phyloP scores from a whole-genome alignment of 2,888 invertebrate genomes.

The Pheosia tremula region DNA sequence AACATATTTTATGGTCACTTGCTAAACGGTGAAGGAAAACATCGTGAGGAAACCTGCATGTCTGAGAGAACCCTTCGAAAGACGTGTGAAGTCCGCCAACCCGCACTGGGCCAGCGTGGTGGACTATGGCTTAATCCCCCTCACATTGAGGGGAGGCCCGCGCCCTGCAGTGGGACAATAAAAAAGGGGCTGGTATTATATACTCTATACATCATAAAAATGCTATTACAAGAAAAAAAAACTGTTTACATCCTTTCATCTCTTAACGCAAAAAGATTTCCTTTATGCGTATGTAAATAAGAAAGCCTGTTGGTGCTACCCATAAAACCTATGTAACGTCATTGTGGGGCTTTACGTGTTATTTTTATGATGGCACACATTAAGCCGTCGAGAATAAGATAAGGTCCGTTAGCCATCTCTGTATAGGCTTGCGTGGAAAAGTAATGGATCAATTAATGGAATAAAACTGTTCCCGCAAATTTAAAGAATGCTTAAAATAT shows the following conservation, averaged over 20 bases:
- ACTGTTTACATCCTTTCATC: slow-evolving; percentile 25
- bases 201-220: background rate
- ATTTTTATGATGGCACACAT: slow-evolving; percentile 31
- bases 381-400: slow-evolving; percentile 33
- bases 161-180: no score
- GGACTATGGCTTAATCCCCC: no score
- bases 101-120: no score
- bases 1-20: no score
- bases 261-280: slow-evolving; percentile 35
- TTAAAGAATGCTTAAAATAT: background rate
- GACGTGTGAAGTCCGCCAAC: no score
- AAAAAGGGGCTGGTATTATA: background rate
- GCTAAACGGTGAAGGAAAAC: no score
- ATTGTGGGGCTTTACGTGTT: slow-evolving; percentile 31
- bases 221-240: no score
- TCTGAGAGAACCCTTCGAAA: no score
- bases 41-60: no score
- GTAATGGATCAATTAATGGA: slow-evolving; percentile 1
- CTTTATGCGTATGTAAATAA: slow-evolving; percentile 34
- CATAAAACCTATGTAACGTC: slow-evolving; percentile 33
- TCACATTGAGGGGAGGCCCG: no score
- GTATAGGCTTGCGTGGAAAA: slow-evolving; percentile 13
- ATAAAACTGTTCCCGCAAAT: background rate
- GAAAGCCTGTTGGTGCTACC: slow-evolving; percentile 20
- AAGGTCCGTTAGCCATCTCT: slow-evolving; percentile 33